Percentiles rank a stretch among this genome's conserved stretches.
These are phyloP conservation scores for Lycophotia porphyrea DNA, from an alignment of 2,888 invertebrate genomes.

Conservation along the genomic window DNA sequence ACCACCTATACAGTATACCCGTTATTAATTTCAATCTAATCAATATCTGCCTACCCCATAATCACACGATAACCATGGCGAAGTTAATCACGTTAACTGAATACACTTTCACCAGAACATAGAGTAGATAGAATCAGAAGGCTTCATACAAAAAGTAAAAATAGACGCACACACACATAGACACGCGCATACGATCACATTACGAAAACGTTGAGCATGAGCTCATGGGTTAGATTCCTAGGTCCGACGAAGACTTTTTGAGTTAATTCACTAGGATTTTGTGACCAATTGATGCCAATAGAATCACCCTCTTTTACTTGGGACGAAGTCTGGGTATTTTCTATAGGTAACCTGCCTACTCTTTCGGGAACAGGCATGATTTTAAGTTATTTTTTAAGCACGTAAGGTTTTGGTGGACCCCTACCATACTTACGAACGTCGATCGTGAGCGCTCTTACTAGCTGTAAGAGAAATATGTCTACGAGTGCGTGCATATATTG, in stretches of 20 bases:
- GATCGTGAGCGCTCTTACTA: neutral
- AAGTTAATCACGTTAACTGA: conserved; percentile 37
- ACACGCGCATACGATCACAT: neutral
- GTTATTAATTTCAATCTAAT: conserved; percentile 44
- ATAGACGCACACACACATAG: too few species aligned
- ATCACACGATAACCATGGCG: conserved; percentile 33
- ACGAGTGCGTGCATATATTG: accelerated
- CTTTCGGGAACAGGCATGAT: neutral
- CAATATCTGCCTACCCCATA: conserved; percentile 35
- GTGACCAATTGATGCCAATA: neutral
- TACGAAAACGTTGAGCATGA: neutral
- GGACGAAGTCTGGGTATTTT: neutral
- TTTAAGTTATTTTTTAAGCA: neutral
- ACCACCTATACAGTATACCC: neutral
- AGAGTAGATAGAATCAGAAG: conserved; percentile 17
- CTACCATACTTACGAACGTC: neutral
- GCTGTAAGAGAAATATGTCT: neutral
- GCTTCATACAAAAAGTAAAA: neutral
- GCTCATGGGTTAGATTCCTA: neutral
- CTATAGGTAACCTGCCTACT: neutral
- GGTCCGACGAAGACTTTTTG: neutral
- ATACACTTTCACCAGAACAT: conserved; percentile 46
- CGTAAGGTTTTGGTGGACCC: neutral
- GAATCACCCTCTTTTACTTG: neutral
- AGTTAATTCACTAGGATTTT: neutral